Conservation (phyloP, 2,797 vertebrate species). For the Lagodon rhomboides region DNA sequence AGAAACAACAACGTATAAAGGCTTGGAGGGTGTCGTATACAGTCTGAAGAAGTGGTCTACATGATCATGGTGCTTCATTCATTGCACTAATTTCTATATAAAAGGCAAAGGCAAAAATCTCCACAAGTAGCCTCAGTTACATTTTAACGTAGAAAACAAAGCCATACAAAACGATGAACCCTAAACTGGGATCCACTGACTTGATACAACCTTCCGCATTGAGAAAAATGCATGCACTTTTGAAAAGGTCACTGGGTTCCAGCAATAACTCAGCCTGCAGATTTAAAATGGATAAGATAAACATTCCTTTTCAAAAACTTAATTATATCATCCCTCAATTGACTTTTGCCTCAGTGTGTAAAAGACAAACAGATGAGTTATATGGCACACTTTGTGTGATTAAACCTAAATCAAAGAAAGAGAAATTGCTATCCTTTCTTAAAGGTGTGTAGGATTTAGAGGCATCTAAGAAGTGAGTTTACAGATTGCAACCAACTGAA, state of each 20-base stretch:
- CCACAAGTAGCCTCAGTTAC: constrained; percentile 29
- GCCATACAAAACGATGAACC: constrained; percentile 16
- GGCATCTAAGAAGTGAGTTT: no score
- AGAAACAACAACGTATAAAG: constrained; percentile 17
- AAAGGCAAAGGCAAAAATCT: constrained; percentile 32
- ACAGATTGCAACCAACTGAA: no score
- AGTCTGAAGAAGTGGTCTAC: constrained; percentile 35
- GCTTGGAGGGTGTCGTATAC: constrained; percentile 19
- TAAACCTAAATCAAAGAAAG: constrained; percentile 9
- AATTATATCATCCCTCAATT: background rate
- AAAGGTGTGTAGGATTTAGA: background rate
- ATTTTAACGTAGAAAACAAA: constrained; percentile 46
- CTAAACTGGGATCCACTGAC: constrained; percentile 14
- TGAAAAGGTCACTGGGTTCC: constrained; percentile 9
- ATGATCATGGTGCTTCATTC: constrained; percentile 32
- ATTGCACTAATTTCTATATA: constrained; percentile 35
- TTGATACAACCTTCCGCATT: constrained; percentile 29
- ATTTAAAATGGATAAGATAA: constrained; percentile 26
- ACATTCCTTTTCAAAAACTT: constrained; percentile 15
- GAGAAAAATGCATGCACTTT: constrained; percentile 28
- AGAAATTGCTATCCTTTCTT: constrained; percentile 1
- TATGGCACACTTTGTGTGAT: background rate
- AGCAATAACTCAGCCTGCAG: background rate
- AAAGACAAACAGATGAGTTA: constrained; percentile 6
- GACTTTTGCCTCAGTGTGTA: constrained; percentile 19